Percentiles rank a stretch among this genome's conserved stretches.
These are phyloP conservation scores for Brachionichthys hirsutus DNA, from an alignment of 2,113 vertebrate species.

Conservation along the genomic window DNA sequence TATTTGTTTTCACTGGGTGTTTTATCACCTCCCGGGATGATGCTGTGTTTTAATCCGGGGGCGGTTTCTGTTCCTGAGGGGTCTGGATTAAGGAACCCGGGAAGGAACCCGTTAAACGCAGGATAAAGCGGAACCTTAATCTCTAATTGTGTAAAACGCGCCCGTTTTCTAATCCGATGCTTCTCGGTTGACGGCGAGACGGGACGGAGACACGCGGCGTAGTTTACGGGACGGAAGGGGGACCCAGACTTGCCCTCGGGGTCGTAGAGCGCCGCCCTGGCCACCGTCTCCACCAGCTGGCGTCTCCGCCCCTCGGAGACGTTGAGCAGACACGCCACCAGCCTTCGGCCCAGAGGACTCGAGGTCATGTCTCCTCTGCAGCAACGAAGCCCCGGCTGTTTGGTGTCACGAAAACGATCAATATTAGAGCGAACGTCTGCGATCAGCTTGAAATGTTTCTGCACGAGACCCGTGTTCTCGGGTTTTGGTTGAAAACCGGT, in stretches of 20 bases:
- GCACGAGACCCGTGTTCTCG: no score
- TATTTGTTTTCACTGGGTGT: no score
- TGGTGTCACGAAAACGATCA: no score
- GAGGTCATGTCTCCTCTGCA: slow-evolving; percentile 61
- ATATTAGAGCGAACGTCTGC: no score
- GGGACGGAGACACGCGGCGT: no score
- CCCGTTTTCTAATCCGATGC: no score
- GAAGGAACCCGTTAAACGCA: background rate
- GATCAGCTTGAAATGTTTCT: no score
- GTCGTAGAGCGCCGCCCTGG: slow-evolving; percentile 73
- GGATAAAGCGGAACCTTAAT: no score
- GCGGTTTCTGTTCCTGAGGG: background rate
- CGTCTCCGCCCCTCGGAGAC: slow-evolving; percentile 80
- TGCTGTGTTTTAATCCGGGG: no score
- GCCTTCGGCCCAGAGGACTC: slow-evolving; percentile 51
- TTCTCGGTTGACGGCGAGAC: background rate
- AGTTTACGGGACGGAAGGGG: background rate
- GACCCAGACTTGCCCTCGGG: slow-evolving; percentile 53
- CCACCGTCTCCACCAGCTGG: slow-evolving; percentile 80
- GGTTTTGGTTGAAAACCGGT: no score
- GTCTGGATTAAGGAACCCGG: background rate
- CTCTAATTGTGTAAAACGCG: no score
- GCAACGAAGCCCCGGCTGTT: background rate
- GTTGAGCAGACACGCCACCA: slow-evolving; percentile 81
- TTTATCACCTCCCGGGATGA: no score